phyloP scores from a whole-genome alignment of 1,140 invertebrate species.

The Brachionus koreanus region DNA sequence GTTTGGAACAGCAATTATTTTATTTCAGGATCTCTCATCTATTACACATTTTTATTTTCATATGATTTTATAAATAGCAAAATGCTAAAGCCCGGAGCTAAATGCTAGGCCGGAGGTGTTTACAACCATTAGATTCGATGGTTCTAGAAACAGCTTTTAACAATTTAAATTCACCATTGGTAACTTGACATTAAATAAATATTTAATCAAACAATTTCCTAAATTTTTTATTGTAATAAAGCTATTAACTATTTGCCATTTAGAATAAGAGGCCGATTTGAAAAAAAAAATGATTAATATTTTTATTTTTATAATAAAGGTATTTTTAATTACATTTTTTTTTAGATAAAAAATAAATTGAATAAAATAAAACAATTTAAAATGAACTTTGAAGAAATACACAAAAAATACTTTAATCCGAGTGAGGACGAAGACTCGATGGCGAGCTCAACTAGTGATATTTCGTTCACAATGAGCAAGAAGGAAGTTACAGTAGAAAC shows the following conservation, averaged over 20 bases:
- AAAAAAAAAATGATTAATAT: not conserved
- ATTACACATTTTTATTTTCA: not conserved
- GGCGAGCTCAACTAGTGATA: not conserved
- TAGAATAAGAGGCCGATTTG: not conserved
- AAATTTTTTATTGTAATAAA: not conserved
- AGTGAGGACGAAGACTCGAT: constrained; percentile 9
- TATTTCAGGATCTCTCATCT: not conserved
- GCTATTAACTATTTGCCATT: not conserved
- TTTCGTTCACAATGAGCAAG: not conserved
- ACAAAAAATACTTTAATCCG: constrained; percentile 12
- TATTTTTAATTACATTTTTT: constrained; percentile 2
- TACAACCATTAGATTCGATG: not conserved
- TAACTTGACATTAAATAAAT: not conserved
- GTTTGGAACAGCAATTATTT: not conserved
- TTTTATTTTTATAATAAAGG: not conserved
- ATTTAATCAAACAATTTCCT: not conserved
- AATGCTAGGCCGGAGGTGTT: not conserved
- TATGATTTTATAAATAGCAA: not conserved
- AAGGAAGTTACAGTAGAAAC: not conserved
- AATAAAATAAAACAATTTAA: not conserved
- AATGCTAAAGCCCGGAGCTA: not conserved
- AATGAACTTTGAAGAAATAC: constrained; percentile 23
- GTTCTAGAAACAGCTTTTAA: not conserved
- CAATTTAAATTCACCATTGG: not conserved
- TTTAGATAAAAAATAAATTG: not conserved